phyloP scores from a whole-genome alignment of 2,888 invertebrate species.

The Adela reaumurella region DNA sequence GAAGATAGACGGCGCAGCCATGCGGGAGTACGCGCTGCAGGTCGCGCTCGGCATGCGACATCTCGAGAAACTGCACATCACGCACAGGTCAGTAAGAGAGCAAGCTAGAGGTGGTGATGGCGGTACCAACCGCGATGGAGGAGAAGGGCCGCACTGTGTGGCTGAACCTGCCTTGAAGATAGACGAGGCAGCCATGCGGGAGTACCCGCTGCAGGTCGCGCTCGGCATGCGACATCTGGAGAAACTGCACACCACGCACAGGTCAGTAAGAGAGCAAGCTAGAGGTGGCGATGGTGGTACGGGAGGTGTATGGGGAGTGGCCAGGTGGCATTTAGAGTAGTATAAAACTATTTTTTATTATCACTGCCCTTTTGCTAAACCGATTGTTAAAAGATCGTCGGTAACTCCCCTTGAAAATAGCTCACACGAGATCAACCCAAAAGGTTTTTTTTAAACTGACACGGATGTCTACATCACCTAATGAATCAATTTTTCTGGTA shows the following conservation, averaged over 20 bases:
- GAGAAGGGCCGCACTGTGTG: slow-evolving; percentile 31
- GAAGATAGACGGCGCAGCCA: slow-evolving; percentile 33
- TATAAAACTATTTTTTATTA: too few species aligned
- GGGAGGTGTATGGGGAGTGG: slow-evolving; percentile 14
- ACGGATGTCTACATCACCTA: too few species aligned
- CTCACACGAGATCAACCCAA: too few species aligned
- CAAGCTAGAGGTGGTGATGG: slow-evolving; percentile 20
- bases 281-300: slow-evolving; percentile 26
- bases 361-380: too few species aligned
- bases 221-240: slow-evolving; percentile 77
- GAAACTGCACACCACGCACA: slow-evolving; percentile 65
- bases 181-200: slow-evolving; percentile 51
- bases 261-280: slow-evolving; percentile 31
- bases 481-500: too few species aligned
- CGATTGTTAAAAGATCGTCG: too few species aligned
- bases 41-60: slow-evolving; percentile 79
- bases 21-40: slow-evolving; percentile 73
- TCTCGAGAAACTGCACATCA: slow-evolving; percentile 65
- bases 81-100: slow-evolving; percentile 56
- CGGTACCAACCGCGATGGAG: slow-evolving; percentile 22
- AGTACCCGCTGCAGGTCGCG: slow-evolving; percentile 77
- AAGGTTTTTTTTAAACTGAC: too few species aligned
- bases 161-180: slow-evolving; percentile 41
- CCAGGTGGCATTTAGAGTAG: too few species aligned
- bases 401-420: too few species aligned